These are phyloP conservation scores for Rhinichthys osculus DNA, from an alignment of 2,797 vertebrate species.

Conservation along the genomic window DNA sequence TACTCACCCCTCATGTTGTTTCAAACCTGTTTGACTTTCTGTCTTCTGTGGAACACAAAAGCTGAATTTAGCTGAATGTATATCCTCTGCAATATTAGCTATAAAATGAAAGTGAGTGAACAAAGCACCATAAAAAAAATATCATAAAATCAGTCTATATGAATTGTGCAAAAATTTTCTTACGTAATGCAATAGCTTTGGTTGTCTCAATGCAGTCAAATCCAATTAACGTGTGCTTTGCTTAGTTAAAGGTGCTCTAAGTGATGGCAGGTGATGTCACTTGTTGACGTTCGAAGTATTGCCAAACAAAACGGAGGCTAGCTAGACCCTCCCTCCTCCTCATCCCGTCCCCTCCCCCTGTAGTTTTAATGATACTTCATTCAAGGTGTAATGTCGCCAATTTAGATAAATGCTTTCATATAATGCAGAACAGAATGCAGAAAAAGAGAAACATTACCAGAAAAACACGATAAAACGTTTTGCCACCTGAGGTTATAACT, in stretches of 20 bases:
- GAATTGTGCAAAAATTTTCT: background rate
- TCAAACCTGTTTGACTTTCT: background rate
- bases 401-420: too few relatives aligned
- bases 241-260: background rate
- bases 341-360: too few relatives aligned
- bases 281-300: too few relatives aligned
- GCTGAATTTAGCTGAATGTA: background rate
- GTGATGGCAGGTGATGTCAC: too few relatives aligned
- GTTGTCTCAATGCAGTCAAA: background rate
- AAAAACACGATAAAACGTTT: too few relatives aligned
- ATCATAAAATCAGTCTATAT: background rate
- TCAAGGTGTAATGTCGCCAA: too few relatives aligned
- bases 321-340: too few relatives aligned
- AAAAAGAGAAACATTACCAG: too few relatives aligned
- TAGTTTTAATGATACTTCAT: too few relatives aligned
- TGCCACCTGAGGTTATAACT: too few relatives aligned
- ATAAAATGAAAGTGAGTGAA: background rate
- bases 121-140: background rate
- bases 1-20: background rate
- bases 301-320: too few relatives aligned
- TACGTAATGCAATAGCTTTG: background rate
- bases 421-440: too few relatives aligned
- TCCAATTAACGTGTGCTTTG: constrained; percentile 3
- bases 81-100: background rate
- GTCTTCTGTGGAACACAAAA: background rate